Base-by-base conservation (phyloP, 1,140 invertebrate genomes). In the Magallana ariakensis region DNA sequence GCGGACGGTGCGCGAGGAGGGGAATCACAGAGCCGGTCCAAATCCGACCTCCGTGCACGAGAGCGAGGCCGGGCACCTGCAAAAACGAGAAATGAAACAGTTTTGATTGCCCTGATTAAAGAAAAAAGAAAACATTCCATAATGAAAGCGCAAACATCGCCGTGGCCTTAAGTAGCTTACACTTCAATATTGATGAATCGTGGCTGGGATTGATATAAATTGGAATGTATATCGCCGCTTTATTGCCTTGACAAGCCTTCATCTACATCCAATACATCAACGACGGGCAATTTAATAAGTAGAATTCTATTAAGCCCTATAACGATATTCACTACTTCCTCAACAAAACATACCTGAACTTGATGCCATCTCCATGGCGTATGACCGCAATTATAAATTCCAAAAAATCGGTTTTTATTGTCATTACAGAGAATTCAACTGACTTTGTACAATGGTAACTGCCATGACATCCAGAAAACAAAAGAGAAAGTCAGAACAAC, bases 201-300 rank as follows among this genome's bases (percentile, higher is more conserved):
- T 75, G 66, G 66, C 22, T 75, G 22, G 9, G 13, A 75, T 46
- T 19, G 66, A 26, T 75, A 75, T 33, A 75, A 26, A 75, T 75
- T 9, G 66, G 66, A 75, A 75, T 75, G 22, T 75, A 75, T 75
- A 26, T 75, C 66, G 66, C 13, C 66, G 1, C 66, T 75, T 26
- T 75, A 26, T 75, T 26, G 66, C 13, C 66, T 2, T 26, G 58
- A 26, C 66, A 9, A 19, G 11, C 19, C 22, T 26, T 26, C 66
- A 75, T 75, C 66, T 75, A 75, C 66, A 75, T 75, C 22, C 66
- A 75, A 75, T 75, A 75, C 66, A 75, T 75, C 66, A 75, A 75
- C 22, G 13, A 13, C 22, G 33, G 19, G 66, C 26, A 46, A 75
- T 75, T 75, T 13, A 33, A 46, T 75, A 75, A 19, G 19, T 33